Evolutionary conservation across 2,797 vertebrate species (phyloP).

Genomic region (Picus viridis): DNA sequence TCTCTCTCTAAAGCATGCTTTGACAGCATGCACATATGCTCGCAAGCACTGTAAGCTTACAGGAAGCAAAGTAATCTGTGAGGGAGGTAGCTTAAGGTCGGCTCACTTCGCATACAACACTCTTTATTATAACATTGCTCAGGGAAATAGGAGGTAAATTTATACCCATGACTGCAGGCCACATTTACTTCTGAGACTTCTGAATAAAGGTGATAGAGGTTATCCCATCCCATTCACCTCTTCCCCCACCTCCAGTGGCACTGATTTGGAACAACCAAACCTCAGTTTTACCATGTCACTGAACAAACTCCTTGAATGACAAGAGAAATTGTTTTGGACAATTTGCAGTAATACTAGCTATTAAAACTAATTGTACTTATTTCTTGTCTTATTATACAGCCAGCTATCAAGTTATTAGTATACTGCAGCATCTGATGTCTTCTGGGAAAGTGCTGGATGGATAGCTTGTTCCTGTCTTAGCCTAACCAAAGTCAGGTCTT

Average conservation of each 20-base stretch:
- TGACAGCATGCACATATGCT: conserved; percentile 60
- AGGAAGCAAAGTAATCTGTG: conserved; percentile 56
- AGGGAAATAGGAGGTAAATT: background rate
- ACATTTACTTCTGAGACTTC: background rate
- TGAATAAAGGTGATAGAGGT: background rate
- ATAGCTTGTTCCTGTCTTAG: background rate
- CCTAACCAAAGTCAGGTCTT: background rate
- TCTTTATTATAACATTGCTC: background rate
- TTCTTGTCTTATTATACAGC: background rate
- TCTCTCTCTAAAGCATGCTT: conserved; percentile 56
- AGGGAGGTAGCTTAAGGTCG: conserved; percentile 54
- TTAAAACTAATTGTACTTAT: background rate
- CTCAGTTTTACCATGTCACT: background rate
- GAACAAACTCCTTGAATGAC: background rate
- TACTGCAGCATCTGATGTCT: background rate
- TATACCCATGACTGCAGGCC: background rate
- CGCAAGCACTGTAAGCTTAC: conserved; percentile 17
- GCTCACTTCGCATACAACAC: background rate
- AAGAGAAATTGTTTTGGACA: background rate
- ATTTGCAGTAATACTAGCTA: background rate
- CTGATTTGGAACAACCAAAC: background rate
- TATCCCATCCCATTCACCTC: background rate
- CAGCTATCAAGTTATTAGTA: background rate
- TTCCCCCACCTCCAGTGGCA: background rate
- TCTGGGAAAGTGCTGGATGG: background rate